A percentile compares a stretch with the other conserved stretches of the same genome.
These are phyloP conservation scores for Acheta domesticus DNA, from an alignment of 2,888 invertebrate genomes.

Conservation along the genomic window DNA sequence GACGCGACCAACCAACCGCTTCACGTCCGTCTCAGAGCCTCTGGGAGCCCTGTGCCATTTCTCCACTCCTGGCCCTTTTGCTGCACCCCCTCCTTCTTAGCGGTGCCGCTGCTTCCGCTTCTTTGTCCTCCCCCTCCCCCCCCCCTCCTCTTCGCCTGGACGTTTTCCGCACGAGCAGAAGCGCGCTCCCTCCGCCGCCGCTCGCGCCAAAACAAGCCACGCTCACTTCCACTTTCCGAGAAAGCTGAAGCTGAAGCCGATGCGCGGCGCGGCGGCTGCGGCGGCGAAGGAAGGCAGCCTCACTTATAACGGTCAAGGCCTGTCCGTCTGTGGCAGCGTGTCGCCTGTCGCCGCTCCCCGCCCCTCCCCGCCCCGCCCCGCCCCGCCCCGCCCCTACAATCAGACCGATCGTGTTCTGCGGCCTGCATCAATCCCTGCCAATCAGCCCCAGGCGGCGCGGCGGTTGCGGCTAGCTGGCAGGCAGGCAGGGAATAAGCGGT, in stretches of 20 bases:
- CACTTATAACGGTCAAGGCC: conserved; percentile 18
- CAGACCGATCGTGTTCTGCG: not conserved
- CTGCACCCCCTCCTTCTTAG: too few species aligned
- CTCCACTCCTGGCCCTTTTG: too few species aligned
- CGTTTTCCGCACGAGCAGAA: too few species aligned
- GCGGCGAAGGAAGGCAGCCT: not conserved
- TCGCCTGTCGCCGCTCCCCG: not conserved
- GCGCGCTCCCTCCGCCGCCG: not conserved
- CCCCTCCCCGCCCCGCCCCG: not conserved
- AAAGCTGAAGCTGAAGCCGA: not conserved
- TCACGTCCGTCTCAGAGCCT: too few species aligned
- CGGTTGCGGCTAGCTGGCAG: not conserved
- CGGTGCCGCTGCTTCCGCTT: too few species aligned
- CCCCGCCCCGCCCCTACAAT: not conserved
- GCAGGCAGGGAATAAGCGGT: too few species aligned
- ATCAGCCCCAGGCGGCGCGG: not conserved
- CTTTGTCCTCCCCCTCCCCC: too few species aligned
- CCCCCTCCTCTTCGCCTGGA: too few species aligned
- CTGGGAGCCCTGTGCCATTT: too few species aligned
- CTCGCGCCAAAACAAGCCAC: not conserved
- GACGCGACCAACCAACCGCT: too few species aligned
- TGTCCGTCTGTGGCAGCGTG: not conserved
- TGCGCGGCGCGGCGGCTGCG: not conserved
- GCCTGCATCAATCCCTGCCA: conserved; percentile 4
- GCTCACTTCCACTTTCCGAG: not conserved